Evolutionary conservation across 2,888 invertebrate species (phyloP), one percentile per base, ranked within the genome.

Genomic region (Dicranocentrus wangi): DNA sequence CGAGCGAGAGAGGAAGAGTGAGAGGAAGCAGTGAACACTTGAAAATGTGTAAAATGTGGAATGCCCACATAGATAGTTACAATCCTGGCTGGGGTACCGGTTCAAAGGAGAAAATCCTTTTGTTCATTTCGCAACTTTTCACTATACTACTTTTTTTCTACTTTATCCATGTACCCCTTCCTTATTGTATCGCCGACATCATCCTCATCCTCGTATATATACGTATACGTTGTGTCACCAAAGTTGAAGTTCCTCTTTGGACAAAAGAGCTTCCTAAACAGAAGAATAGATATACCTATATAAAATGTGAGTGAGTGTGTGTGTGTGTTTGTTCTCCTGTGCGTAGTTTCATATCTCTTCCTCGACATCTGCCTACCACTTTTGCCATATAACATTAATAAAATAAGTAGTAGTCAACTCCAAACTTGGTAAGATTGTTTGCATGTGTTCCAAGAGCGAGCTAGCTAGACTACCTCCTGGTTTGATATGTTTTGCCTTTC

Each of bases 51-150:
- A 23, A 58, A 58, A 58, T 58, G 3, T 21, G n/a, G n/a, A 58
- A 58, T 21, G 10, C 25, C 58, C 58, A 58, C 58, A 58, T 58
- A 8, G n/a, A n/a, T n/a, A n/a, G n/a, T n/a, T n/a, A n/a, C n/a
- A n/a, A n/a, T 47, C 15, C 23, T 19, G 58, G 15, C 8, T 21
- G 23, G 13, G 2, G 21, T 58, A 58, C 58, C 58, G 58, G 58
- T 58, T 25, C 58, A 21, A 23, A 25, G 25, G 10, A 25, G 13
- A 47, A 13, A 28, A 32, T n/a, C 15, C 32, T 39, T 19, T 61
- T 10, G n/a, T n/a, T 61, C 28, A 61, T 28, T 63, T 63, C 32
- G 17, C 61, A 32, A 61, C 61, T 61, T 61, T 61, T 58, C 51
- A 51, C 51, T 8, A 51, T 3, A 8, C 21, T 21, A 27, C 58